phyloP scores from a whole-genome alignment of 2,113 vertebrate species.

The Mungos mungo region DNA sequence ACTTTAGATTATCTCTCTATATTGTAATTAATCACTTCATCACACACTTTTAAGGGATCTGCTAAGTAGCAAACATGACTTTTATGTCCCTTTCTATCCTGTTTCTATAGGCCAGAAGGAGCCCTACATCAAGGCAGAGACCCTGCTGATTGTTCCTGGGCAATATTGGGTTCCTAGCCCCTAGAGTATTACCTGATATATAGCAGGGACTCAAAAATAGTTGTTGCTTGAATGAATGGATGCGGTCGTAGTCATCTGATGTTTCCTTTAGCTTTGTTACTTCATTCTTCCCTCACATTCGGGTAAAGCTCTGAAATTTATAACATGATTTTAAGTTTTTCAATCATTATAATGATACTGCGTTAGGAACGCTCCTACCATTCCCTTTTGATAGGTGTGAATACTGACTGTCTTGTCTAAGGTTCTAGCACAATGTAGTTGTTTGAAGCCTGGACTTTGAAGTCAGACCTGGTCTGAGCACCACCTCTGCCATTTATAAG shows the following conservation, averaged over 20 bases:
- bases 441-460: background rate
- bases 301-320: background rate
- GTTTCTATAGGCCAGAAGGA: background rate
- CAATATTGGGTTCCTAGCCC: rapidly evolving
- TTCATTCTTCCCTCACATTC: background rate
- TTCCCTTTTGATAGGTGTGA: background rate
- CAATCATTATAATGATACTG: background rate
- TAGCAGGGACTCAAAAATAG: background rate
- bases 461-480: background rate
- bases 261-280: background rate
- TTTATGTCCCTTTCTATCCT: background rate
- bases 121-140: background rate
- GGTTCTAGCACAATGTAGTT: background rate
- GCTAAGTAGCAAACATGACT: background rate
- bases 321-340: background rate
- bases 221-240: background rate
- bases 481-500: background rate
- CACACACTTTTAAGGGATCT: background rate
- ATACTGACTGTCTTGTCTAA: background rate
- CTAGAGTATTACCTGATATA: background rate
- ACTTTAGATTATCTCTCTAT: background rate
- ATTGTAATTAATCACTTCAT: background rate
- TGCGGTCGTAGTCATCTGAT: background rate
- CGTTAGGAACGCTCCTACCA: background rate
- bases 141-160: background rate